Evolutionary conservation across 2,888 invertebrate species (phyloP).

Genomic region (Troides aeacus): DNA sequence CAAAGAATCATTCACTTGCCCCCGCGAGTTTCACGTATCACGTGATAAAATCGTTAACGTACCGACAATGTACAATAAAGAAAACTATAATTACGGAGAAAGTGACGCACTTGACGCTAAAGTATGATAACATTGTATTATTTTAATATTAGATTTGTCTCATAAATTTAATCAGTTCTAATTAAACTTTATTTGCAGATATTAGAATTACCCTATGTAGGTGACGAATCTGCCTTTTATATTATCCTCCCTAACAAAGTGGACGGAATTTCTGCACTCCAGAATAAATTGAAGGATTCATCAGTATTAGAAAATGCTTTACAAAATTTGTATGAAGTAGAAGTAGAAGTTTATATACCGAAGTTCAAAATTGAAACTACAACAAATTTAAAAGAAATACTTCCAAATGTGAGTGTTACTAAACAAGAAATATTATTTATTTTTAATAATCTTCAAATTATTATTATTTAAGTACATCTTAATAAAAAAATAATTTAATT

Average conservation of each 20-base stretch:
- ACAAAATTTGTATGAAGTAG: conserved; percentile 55
- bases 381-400: conserved; percentile 80
- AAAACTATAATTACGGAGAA: conserved; percentile 61
- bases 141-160: background rate
- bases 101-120: conserved; percentile 54
- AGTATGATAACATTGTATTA: conserved; percentile 7
- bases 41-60: conserved; percentile 78
- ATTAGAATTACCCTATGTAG: conserved; percentile 86
- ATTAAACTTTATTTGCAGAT: conserved; percentile 61
- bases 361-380: conserved; percentile 89
- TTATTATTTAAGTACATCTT: background rate
- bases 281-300: conserved; percentile 78
- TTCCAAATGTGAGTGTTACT: conserved; percentile 77
- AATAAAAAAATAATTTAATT: background rate
- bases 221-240: conserved; percentile 84
- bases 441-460: background rate
- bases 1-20: conserved; percentile 69
- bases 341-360: conserved; percentile 84
- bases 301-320: conserved; percentile 64
- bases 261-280: conserved; percentile 82
- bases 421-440: conserved; percentile 9
- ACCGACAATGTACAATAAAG: conserved; percentile 83
- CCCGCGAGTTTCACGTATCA: conserved; percentile 82
- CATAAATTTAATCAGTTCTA: too few relatives aligned
- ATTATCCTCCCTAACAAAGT: conserved; percentile 85